These are phyloP conservation scores for Amblyopsis hoosieri DNA, from an alignment of 2,797 vertebrate species.

Conservation along the genomic window DNA sequence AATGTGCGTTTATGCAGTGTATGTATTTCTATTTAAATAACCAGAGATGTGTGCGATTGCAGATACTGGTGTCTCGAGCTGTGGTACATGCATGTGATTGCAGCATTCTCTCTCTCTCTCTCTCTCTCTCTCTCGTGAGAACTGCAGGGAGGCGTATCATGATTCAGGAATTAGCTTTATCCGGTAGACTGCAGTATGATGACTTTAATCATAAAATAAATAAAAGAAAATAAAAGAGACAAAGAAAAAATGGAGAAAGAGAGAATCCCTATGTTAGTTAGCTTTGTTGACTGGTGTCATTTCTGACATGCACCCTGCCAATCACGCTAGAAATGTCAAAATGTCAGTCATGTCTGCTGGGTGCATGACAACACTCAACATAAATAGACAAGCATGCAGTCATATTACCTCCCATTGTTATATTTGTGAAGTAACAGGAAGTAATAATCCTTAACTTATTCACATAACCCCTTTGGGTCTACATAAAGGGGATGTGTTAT, in stretches of 20 bases:
- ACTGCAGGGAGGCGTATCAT: conserved; percentile 40
- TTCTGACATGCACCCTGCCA: conserved; percentile 1
- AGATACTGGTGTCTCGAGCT: conserved; percentile 36
- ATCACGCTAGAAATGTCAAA: conserved; percentile 3
- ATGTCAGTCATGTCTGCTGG: not conserved
- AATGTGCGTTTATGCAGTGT: conserved; percentile 21
- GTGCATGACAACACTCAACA: not conserved
- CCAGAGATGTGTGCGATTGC: conserved; percentile 12
- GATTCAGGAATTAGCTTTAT: conserved; percentile 45
- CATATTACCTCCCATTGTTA: no score
- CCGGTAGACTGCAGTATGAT: conserved; percentile 19
- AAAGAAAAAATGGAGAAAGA: not conserved
- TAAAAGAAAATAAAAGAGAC: not conserved
- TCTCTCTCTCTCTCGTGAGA: conserved; percentile 4
- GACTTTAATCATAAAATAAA: not conserved
- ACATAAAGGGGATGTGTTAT: no score
- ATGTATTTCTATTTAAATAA: conserved; percentile 14
- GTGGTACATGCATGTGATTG: conserved; percentile 63
- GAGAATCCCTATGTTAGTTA: not conserved
- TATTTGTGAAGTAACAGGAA: no score
- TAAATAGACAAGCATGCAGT: not conserved
- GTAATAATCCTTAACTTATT: no score
- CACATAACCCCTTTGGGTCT: no score
- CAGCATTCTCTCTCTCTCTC: conserved; percentile 25
- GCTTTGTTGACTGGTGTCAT: not conserved